phyloP scores from a whole-genome alignment of 2,113 vertebrate species.

The Odocoileus virginianus region DNA sequence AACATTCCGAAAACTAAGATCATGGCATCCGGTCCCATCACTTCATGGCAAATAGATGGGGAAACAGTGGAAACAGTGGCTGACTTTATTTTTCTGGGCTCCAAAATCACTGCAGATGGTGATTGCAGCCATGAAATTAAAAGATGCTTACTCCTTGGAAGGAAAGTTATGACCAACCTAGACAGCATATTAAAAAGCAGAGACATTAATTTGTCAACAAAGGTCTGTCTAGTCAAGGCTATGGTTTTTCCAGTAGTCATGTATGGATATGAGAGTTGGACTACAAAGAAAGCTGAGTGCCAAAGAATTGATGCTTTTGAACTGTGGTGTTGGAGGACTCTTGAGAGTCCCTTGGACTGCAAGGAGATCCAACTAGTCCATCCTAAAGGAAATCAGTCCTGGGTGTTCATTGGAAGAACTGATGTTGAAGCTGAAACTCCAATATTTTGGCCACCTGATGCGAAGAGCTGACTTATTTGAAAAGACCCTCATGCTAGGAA shows the following conservation, averaged over 20 bases:
- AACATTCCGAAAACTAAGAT: not conserved
- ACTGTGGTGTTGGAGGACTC: not conserved
- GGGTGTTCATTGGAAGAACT: not conserved
- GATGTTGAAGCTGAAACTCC: not conserved
- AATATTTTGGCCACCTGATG: not conserved
- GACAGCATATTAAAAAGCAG: not conserved
- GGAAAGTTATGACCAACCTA: not conserved
- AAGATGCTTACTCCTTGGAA: not conserved
- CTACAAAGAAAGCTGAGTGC: not conserved
- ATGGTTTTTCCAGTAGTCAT: not conserved
- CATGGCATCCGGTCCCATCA: not conserved
- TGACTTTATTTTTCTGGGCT: not conserved
- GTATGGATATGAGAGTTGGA: not conserved
- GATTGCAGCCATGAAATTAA: not conserved
- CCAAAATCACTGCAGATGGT: not conserved
- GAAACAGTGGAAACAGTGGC: not conserved
- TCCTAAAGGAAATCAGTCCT: not conserved
- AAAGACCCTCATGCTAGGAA: not conserved
- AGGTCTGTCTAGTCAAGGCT: not conserved
- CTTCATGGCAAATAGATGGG: not conserved
- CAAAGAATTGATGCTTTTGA: not conserved
- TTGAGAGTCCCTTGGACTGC: not conserved
- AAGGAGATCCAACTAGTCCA: not conserved
- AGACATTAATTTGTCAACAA: not conserved
- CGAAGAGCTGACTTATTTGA: not conserved